A percentile compares a stretch with the other conserved stretches of the same genome.
Conservation (phyloP, 2,888 invertebrate genomes). For the Dryomyza anilis region DNA sequence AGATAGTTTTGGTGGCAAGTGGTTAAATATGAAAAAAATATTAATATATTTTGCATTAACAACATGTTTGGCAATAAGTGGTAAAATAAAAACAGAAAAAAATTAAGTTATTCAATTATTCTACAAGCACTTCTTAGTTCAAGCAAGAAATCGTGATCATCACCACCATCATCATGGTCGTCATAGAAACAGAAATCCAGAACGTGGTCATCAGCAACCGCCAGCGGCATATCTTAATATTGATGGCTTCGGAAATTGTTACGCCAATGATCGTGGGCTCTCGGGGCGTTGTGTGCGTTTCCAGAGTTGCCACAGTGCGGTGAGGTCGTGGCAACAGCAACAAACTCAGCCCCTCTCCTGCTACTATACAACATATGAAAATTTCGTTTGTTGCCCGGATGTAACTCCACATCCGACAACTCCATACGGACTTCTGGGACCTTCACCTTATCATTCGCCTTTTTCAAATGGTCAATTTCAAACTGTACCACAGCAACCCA, state of each 20-base stretch:
- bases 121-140: too few species aligned
- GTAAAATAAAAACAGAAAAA: too few species aligned
- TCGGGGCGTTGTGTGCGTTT: background rate
- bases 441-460: background rate
- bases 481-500: too few species aligned
- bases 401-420: background rate
- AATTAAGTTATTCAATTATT: too few species aligned
- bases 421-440: background rate
- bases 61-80: too few species aligned
- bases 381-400: background rate
- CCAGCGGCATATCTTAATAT: background rate
- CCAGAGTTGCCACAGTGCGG: background rate
- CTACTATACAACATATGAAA: background rate
- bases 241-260: background rate
- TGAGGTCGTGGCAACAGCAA: background rate
- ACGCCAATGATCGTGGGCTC: background rate
- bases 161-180: background rate
- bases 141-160: background rate
- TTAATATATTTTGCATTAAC: too few species aligned
- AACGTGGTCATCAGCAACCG: background rate
- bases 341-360: background rate
- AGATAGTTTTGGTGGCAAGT: too few species aligned
- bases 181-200: background rate
- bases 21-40: too few species aligned
- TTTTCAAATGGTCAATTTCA: too few species aligned